Evolutionary conservation across 2,888 invertebrate species (phyloP).

Genomic region (Rotaria magnacalcarata): DNA sequence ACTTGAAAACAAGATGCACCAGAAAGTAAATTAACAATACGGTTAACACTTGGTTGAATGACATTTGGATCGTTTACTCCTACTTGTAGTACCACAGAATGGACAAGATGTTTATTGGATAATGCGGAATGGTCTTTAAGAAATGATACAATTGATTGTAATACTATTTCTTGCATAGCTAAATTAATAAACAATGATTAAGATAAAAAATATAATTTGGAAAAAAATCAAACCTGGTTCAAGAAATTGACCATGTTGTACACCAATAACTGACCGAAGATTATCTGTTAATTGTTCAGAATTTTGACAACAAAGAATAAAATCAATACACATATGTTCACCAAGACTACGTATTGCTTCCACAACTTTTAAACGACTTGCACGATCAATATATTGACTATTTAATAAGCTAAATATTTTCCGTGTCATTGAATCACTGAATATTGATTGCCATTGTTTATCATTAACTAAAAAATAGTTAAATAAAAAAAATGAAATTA

Average conservation of each 20-base stretch:
- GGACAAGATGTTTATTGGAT: slow-evolving; percentile 73
- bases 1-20: slow-evolving; percentile 97
- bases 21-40: slow-evolving; percentile 93
- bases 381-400: not conserved
- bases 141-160: not conserved
- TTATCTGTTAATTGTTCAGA: not conserved
- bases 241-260: not conserved
- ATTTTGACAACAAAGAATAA: not conserved
- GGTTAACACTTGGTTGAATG: slow-evolving; percentile 96
- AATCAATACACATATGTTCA: not conserved
- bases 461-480: not conserved
- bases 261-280: not conserved
- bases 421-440: not conserved
- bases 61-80: slow-evolving; percentile 76
- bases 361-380: not conserved
- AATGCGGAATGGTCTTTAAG: slow-evolving; percentile 55
- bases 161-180: not conserved
- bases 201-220: too few species aligned
- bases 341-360: not conserved
- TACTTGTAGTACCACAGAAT: slow-evolving; percentile 94
- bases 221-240: not conserved
- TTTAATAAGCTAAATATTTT: not conserved
- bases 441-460: not conserved
- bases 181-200: not conserved
- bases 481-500: not conserved